Evolutionary conservation across 2,113 vertebrate species (phyloP), one percentile per base, ranked within the genome.

Genomic region (Romanogobio albipinnatus): DNA sequence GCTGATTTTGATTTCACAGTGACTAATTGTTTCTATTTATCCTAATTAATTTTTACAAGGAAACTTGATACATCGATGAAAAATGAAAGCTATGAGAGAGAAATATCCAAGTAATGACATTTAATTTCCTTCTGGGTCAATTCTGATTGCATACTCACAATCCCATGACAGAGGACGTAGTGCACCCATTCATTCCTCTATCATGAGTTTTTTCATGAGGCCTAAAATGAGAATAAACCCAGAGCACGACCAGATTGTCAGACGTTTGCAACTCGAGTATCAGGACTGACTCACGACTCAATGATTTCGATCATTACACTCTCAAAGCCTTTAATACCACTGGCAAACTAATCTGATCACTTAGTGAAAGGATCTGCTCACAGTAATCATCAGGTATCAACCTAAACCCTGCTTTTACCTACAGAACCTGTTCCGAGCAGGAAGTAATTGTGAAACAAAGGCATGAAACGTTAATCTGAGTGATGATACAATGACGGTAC

Each of bases 291-390:
- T 22, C 29, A n/a, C 47, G 64, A 36, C 14, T 19, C 33, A 17
- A 33, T 11, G 62, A 26, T 43, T 84, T 17, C 13, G 3, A 39
- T 17, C 39, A 45, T 14, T 56, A 39, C 14, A 22, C 26, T 59
- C 47, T 22, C 19, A 81, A 81, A 86, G 70, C 78, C 73, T 62
- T 45, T 53, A 62, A 61, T 45, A 36, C 3, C 43, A 53, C 24
- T 75, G 17, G 43, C 56, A 90, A 14, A 19, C 68, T 84, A 89
- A 92, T 87, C 90, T 86, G 89, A 92, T 92, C 91, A 92, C 82
- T 43, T 70, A 80, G 26, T 74, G 39, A 33, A 76, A 85, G 83
- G 36, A 29, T 33, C 59, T 33, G 43, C 17, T 66, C 76, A 15
- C 15, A 53, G 19, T 61, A 26, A 79, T 45, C 24, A 19, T 7